These are phyloP conservation scores for Hyperoodon ampullatus DNA, from an alignment of 2,113 vertebrate species.

Conservation along the genomic window DNA sequence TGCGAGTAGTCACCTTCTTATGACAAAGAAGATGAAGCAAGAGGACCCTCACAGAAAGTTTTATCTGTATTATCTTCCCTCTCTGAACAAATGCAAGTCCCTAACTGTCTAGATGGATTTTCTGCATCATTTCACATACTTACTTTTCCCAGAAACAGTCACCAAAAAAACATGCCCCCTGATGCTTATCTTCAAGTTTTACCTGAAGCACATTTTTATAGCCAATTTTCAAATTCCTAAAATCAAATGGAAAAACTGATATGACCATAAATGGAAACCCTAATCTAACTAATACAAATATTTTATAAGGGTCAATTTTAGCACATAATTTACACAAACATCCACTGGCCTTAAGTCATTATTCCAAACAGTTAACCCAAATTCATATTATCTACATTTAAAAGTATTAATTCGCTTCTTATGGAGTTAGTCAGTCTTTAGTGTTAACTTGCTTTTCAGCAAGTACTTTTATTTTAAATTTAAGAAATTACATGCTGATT, in stretches of 20 bases:
- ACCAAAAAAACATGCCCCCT: constrained; percentile 1
- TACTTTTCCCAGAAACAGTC: constrained; percentile 67
- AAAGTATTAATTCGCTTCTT: constrained; percentile 35
- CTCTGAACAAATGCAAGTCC: constrained; percentile 46
- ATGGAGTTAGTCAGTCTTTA: neutral
- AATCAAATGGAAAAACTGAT: constrained; percentile 66
- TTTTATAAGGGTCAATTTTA: constrained; percentile 57
- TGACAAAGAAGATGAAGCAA: constrained; percentile 27
- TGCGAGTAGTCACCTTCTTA: neutral
- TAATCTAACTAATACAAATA: constrained; percentile 51
- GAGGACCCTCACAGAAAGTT: neutral
- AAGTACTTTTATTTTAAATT: constrained; percentile 38
- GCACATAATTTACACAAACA: constrained; percentile 51
- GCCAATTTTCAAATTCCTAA: constrained; percentile 76
- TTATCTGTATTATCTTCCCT: neutral
- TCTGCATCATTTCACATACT: constrained; percentile 72
- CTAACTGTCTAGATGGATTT: constrained; percentile 67
- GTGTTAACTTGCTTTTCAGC: neutral
- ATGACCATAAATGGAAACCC: constrained; percentile 40
- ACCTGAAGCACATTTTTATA: constrained; percentile 78
- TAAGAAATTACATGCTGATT: constrained; percentile 14
- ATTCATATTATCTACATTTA: constrained; percentile 2
- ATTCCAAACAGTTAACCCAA: neutral
- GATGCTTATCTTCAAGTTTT: constrained; percentile 76
- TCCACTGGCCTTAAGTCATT: neutral